These are phyloP conservation scores for Lathronympha strigana DNA, from an alignment of 2,888 invertebrate genomes.

Conservation along the genomic window DNA sequence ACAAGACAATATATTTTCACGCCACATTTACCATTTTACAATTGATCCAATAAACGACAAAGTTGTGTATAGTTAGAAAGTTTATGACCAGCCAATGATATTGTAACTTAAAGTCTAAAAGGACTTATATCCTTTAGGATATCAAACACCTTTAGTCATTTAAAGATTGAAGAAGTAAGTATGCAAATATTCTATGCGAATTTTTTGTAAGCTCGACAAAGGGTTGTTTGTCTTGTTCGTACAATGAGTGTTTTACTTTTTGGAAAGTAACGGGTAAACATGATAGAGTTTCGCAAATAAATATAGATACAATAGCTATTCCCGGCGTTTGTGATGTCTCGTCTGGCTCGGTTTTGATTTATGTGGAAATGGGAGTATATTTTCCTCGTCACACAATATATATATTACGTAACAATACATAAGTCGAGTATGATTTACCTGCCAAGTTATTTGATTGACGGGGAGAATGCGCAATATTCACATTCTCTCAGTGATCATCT, in stretches of 20 bases:
- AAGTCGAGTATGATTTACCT: too few species aligned
- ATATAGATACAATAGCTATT: slow-evolving; percentile 15
- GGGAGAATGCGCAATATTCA: too few species aligned
- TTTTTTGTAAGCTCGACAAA: slow-evolving; percentile 29
- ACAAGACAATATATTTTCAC: slow-evolving; percentile 15
- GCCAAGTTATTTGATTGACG: too few species aligned
- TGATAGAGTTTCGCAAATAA: slow-evolving; percentile 19
- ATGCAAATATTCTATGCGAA: slow-evolving; percentile 37
- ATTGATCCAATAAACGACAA: slow-evolving; percentile 35
- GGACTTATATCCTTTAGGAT: neutral
- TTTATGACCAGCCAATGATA: slow-evolving; percentile 8
- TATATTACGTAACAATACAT: too few species aligned
- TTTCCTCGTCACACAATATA: neutral
- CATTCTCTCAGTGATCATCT: too few species aligned
- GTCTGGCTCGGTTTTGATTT: neutral
- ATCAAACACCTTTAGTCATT: too few species aligned
- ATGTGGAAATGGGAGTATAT: neutral
- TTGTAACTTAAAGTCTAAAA: neutral
- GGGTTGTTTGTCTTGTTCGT: slow-evolving; percentile 12
- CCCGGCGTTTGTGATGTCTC: slow-evolving; percentile 5
- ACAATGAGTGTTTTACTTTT: slow-evolving; percentile 35
- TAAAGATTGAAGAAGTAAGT: too few species aligned
- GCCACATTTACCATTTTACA: slow-evolving; percentile 10
- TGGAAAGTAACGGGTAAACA: slow-evolving; percentile 37
- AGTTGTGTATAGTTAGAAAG: slow-evolving; percentile 25